These are phyloP conservation scores for Amiota minor DNA, from an alignment of 2,888 invertebrate species.

Conservation along the genomic window DNA sequence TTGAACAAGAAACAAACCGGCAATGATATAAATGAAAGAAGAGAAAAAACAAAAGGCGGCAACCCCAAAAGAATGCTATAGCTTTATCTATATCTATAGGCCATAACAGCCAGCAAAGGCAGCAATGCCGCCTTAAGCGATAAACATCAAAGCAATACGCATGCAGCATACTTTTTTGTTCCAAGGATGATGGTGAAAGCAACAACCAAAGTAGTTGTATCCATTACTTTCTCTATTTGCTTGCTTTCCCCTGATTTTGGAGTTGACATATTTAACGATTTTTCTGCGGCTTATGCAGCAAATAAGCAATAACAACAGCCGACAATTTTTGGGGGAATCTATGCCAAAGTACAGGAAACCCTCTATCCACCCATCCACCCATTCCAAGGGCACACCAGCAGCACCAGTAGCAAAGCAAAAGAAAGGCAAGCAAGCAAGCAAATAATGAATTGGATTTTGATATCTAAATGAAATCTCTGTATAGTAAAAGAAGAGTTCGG, in stretches of 20 bases:
- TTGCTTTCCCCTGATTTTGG: background rate
- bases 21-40: background rate
- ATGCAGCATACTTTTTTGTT: slow-evolving; percentile 11
- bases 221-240: background rate
- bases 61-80: background rate
- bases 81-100: background rate
- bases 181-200: background rate
- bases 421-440: slow-evolving; percentile 30
- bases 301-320: slow-evolving; percentile 35
- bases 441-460: slow-evolving; percentile 60
- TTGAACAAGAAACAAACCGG: slow-evolving; percentile 1
- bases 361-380: no score
- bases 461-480: slow-evolving; percentile 60
- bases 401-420: background rate
- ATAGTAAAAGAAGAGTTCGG: slow-evolving; percentile 3
- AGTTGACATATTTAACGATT: slow-evolving; percentile 51
- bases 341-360: no score
- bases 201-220: slow-evolving; percentile 12
- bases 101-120: background rate
- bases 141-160: slow-evolving; percentile 18
- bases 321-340: background rate
- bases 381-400: no score
- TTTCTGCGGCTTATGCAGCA: slow-evolving; percentile 53
- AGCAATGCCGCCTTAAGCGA: slow-evolving; percentile 5
- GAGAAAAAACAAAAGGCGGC: background rate